A percentile compares a stretch with the other conserved stretches of the same genome.
Conservation (phyloP, 2,113 vertebrate genomes). For the Carassius auratus region DNA sequence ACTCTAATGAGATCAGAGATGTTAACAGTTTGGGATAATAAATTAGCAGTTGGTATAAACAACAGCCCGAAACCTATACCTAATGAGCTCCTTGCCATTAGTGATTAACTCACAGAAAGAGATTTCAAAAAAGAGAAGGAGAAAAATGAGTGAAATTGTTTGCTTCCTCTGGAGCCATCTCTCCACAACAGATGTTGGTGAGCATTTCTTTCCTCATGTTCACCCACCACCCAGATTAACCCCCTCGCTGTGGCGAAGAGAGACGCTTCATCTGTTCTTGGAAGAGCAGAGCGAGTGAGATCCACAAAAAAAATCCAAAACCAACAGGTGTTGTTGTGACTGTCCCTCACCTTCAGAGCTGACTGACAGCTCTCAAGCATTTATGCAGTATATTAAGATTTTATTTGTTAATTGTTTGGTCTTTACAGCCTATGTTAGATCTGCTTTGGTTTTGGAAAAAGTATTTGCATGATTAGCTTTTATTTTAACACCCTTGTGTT, state of each 20-base stretch:
- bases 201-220: constrained; percentile 64
- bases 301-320: background rate
- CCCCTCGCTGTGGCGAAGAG: constrained; percentile 14
- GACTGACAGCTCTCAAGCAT: background rate
- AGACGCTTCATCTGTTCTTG: constrained; percentile 26
- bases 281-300: constrained; percentile 11
- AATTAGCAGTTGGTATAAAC: constrained; percentile 77
- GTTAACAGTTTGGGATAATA: constrained; percentile 78
- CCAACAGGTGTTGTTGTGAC: constrained; percentile 27
- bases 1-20: constrained; percentile 70
- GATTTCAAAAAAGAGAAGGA: constrained; percentile 53
- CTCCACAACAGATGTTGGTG: constrained; percentile 74
- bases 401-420: background rate
- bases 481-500: background rate
- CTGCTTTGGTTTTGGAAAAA: background rate
- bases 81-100: constrained; percentile 79
- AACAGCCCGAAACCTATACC: constrained; percentile 74
- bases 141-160: background rate
- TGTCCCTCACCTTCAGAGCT: background rate
- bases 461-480: background rate
- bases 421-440: background rate
- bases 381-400: background rate
- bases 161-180: constrained; percentile 59
- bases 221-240: constrained; percentile 26
- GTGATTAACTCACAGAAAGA: constrained; percentile 72